phyloP scores from a whole-genome alignment of 2,113 vertebrate genomes.

The Tursiops truncatus region DNA sequence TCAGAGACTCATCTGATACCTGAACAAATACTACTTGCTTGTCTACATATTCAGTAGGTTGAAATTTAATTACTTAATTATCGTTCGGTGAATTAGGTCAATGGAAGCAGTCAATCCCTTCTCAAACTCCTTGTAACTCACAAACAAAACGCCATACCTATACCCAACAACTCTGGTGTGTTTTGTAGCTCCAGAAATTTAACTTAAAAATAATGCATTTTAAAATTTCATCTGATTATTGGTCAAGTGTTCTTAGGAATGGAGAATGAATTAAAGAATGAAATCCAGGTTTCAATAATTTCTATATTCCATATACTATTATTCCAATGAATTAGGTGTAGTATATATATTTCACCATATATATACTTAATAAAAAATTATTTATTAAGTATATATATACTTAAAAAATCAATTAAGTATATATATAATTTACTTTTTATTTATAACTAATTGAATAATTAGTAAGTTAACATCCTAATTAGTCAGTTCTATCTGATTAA shows the following conservation, averaged over 20 bases:
- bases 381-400: too few relatives aligned
- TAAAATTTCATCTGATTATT: neutral
- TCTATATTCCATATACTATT: neutral
- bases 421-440: neutral
- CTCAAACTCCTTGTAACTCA: neutral
- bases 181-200: neutral
- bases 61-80: neutral
- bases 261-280: neutral
- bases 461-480: neutral
- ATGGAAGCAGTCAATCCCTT: neutral
- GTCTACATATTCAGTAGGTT: neutral
- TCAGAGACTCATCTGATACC: constrained; percentile 17
- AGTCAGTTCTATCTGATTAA: neutral
- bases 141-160: neutral
- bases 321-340: neutral
- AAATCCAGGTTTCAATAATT: neutral
- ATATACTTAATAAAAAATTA: neutral
- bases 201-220: neutral
- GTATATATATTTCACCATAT: neutral
- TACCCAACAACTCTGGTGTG: neutral
- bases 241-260: neutral
- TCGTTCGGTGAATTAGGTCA: neutral
- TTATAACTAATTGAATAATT: neutral
- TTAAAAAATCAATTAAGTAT: too few relatives aligned
- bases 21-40: neutral